Evolutionary conservation across 1,140 invertebrate species (phyloP).

Genomic region (Orius insidiosus): DNA sequence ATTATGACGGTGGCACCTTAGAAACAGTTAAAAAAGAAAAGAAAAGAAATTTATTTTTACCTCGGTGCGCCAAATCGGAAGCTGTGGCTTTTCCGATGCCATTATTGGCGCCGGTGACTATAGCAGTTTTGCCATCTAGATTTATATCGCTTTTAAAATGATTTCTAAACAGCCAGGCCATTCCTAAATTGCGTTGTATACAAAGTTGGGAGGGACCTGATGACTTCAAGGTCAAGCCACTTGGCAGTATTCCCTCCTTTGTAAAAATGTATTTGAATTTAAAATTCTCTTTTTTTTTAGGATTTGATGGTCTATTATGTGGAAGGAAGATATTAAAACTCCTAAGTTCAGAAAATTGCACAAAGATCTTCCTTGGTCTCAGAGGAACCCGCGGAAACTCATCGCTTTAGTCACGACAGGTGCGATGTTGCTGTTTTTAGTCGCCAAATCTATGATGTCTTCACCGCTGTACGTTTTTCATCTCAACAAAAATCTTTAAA

Average conservation of each 20-base stretch:
- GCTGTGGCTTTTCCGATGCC: slow-evolving; percentile 83
- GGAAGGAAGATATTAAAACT: slow-evolving; percentile 2
- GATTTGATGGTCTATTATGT: slow-evolving; percentile 1
- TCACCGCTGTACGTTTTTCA: slow-evolving; percentile 18
- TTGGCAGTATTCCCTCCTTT: too few species aligned
- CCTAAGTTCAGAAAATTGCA: slow-evolving; percentile 3
- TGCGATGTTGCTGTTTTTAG: slow-evolving; percentile 41
- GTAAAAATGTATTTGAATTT: too few species aligned
- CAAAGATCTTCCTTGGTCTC: slow-evolving; percentile 14
- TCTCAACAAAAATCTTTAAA: slow-evolving; percentile 4
- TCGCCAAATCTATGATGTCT: slow-evolving; percentile 49
- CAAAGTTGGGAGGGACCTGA: too few species aligned
- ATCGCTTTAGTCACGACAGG: slow-evolving; percentile 28
- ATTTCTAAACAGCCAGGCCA: slow-evolving; percentile 30
- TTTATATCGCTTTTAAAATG: slow-evolving; percentile 36
- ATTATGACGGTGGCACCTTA: slow-evolving; percentile 29
- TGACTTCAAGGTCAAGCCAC: too few species aligned
- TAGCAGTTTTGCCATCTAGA: slow-evolving; percentile 54
- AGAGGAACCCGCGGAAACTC: slow-evolving; percentile 35
- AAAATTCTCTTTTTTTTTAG: too few species aligned
- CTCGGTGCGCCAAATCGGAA: slow-evolving; percentile 52
- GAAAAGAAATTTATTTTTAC: slow-evolving; percentile 21
- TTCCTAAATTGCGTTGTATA: not conserved
- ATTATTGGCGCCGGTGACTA: slow-evolving; percentile 73
- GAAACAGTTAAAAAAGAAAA: slow-evolving; percentile 13